A percentile compares a stretch with the other conserved stretches of the same genome.
Evolutionary conservation across 2,888 invertebrate species (phyloP).

Genomic region (Lysandra coridon): DNA sequence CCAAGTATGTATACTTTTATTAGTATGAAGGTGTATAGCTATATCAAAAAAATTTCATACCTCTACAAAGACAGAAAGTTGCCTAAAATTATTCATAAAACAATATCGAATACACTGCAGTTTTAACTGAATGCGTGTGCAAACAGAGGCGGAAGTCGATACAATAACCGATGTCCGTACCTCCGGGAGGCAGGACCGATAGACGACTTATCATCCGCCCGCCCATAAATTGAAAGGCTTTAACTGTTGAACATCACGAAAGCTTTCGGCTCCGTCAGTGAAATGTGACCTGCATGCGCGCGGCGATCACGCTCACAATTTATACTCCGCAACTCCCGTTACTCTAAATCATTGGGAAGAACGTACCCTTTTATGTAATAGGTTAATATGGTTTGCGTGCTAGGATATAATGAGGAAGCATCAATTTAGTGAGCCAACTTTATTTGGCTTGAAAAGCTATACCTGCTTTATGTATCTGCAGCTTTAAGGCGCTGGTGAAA

Average conservation of each 20-base stretch:
- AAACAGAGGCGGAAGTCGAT: conserved; percentile 1
- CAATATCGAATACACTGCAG: not conserved
- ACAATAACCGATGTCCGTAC: conserved; percentile 4
- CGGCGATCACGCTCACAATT: conserved; percentile 25
- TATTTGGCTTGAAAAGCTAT: not conserved
- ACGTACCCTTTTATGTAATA: conserved; percentile 24
- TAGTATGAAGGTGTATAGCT: too few relatives aligned
- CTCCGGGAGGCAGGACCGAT: conserved; percentile 19
- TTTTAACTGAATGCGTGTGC: not conserved
- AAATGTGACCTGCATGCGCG: conserved; percentile 37
- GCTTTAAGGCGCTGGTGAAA: too few relatives aligned
- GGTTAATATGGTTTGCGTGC: conserved; percentile 3
- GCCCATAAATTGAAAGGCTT: conserved; percentile 39
- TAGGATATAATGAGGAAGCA: not conserved
- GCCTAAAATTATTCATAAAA: too few relatives aligned
- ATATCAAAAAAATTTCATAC: too few relatives aligned
- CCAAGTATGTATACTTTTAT: too few relatives aligned
- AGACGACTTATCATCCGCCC: conserved; percentile 38
- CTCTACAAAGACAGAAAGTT: too few relatives aligned
- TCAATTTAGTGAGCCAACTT: not conserved
- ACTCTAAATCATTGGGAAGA: conserved; percentile 28
- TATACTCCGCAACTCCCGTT: conserved; percentile 20
- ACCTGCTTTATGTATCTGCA: too few relatives aligned
- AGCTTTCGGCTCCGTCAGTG: conserved; percentile 35
- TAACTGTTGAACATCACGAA: conserved; percentile 42